Conservation (phyloP, 2,888 invertebrate genomes). For the Epinotia bilunana region DNA sequence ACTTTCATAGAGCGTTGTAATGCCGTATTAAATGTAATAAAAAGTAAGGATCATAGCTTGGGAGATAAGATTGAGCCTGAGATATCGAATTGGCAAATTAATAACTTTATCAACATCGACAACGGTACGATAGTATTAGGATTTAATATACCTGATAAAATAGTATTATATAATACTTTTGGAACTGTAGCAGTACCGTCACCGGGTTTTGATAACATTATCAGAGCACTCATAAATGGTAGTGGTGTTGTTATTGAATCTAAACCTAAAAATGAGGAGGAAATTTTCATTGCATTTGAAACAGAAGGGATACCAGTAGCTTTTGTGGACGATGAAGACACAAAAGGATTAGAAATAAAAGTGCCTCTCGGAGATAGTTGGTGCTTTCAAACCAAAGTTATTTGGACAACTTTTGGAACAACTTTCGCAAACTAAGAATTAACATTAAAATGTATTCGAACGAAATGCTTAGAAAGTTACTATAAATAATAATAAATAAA, state of each 20-base stretch:
- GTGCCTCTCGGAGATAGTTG: conserved; percentile 42
- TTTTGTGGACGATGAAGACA: conserved; percentile 22
- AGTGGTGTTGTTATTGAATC: conserved; percentile 37
- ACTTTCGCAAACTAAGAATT: conserved; percentile 57
- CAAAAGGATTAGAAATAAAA: background rate
- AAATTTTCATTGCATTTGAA: conserved; percentile 33
- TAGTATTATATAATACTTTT: conserved; percentile 38
- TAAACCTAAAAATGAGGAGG: conserved; percentile 33
- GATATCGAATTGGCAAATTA: conserved; percentile 43
- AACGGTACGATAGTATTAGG: conserved; percentile 23
- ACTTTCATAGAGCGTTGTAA: conserved; percentile 28
- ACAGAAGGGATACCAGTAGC: conserved; percentile 25
- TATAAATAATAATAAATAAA: too few species aligned
- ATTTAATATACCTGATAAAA: conserved; percentile 39
- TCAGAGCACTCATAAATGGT: conserved; percentile 40
- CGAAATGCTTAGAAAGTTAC: too few species aligned
- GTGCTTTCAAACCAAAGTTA: conserved; percentile 48
- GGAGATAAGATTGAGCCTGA: conserved; percentile 51
- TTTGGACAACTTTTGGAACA: conserved; percentile 59
- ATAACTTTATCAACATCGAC: conserved; percentile 33
- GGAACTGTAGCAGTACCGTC: conserved; percentile 36
- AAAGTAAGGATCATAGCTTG: conserved; percentile 30
- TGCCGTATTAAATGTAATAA: conserved; percentile 21
- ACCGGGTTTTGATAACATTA: conserved; percentile 40
- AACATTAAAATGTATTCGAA: too few species aligned